Evolutionary conservation across 2,888 invertebrate species (phyloP).

Genomic region (Charanyca ferruginea): DNA sequence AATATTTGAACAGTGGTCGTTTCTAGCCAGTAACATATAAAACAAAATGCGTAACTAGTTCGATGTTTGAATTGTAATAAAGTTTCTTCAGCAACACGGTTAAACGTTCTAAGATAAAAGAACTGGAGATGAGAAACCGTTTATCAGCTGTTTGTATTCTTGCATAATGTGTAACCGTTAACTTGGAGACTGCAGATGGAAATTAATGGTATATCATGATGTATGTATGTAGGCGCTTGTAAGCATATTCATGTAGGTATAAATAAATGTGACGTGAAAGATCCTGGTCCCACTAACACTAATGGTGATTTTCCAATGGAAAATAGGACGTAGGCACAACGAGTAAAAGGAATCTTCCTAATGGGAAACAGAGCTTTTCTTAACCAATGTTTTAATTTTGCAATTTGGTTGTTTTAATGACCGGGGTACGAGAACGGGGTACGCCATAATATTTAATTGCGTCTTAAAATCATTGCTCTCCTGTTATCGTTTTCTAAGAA

Average conservation of each 20-base stretch:
- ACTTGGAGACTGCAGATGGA: slow-evolving; percentile 49
- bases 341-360: not conserved
- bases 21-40: not conserved
- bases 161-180: slow-evolving; percentile 53
- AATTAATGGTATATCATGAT: slow-evolving; percentile 56
- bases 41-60: not conserved
- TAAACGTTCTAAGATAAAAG: slow-evolving; percentile 42
- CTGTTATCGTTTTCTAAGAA: slow-evolving; percentile 49
- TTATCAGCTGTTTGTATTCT: slow-evolving; percentile 57
- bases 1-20: not conserved
- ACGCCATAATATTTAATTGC: slow-evolving; percentile 48
- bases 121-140: slow-evolving; percentile 48
- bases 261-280: slow-evolving; percentile 55
- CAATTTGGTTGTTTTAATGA: slow-evolving; percentile 17
- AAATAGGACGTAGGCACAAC: slow-evolving; percentile 38
- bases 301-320: slow-evolving; percentile 29
- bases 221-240: slow-evolving; percentile 50
- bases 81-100: slow-evolving; percentile 28
- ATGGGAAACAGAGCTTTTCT: slow-evolving; percentile 11
- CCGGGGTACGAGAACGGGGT: slow-evolving; percentile 24
- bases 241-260: slow-evolving; percentile 56
- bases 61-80: slow-evolving; percentile 22
- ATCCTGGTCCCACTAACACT: slow-evolving; percentile 50
- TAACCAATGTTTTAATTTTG: slow-evolving; percentile 18
- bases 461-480: slow-evolving; percentile 34